These are phyloP conservation scores for Paramisgurnus dabryanus DNA, from an alignment of 2,113 vertebrate species.

Conservation along the genomic window DNA sequence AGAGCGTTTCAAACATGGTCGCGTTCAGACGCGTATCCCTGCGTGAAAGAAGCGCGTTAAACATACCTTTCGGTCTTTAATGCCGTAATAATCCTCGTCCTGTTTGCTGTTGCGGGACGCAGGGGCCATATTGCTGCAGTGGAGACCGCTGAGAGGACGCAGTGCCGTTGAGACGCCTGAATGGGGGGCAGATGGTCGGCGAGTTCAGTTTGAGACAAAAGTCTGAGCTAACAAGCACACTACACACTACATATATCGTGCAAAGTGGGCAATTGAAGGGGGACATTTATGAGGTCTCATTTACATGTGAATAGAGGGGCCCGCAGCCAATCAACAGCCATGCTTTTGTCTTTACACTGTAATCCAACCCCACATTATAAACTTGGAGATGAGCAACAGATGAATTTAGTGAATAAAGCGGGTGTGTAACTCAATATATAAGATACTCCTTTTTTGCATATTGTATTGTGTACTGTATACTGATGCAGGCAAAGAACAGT, in stretches of 20 bases:
- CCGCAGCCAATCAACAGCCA: conserved; percentile 66
- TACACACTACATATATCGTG: conserved; percentile 47
- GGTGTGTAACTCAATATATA: too few species aligned
- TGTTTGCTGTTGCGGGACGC: conserved; percentile 62
- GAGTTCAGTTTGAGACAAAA: conserved; percentile 63
- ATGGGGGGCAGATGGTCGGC: conserved; percentile 69
- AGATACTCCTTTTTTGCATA: too few species aligned
- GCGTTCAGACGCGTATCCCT: background rate
- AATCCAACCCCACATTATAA: conserved; percentile 33
- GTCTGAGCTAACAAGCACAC: conserved; percentile 49
- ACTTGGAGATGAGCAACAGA: background rate
- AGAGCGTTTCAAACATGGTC: background rate
- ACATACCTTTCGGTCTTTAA: conserved; percentile 79
- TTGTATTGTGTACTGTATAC: too few species aligned
- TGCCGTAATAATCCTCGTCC: conserved; percentile 63
- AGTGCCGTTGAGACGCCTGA: conserved; percentile 66
- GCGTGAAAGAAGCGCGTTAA: background rate
- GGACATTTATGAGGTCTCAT: conserved; percentile 72
- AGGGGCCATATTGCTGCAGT: conserved; percentile 78
- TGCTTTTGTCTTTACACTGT: conserved; percentile 69
- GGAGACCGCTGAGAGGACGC: conserved; percentile 49
- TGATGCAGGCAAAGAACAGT: too few species aligned
- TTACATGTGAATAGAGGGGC: conserved; percentile 79
- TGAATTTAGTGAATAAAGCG: background rate
- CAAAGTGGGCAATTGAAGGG: conserved; percentile 36